Base-by-base conservation (phyloP, 2,888 invertebrate species). In the Galeopsomyia nigrocyanea region DNA sequence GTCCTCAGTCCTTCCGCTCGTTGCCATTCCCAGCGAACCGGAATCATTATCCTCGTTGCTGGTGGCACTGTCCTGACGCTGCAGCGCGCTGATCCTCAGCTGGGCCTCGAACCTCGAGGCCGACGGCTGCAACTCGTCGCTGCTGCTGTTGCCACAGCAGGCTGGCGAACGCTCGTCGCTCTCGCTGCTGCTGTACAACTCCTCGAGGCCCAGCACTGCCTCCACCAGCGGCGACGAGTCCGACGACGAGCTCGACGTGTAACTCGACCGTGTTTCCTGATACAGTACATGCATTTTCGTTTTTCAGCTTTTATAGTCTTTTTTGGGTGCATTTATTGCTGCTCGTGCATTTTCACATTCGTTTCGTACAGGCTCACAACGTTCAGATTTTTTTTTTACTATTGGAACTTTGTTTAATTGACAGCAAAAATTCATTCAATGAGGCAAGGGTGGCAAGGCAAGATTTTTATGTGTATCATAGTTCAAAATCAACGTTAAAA, bases 231-330 rank as follows among this genome's bases (percentile, higher is more conserved):
- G 60, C n/a, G 72, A 72, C 19, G 55, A 56, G n/a, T 70, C 63
- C 21, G 64, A 70, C 31, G 66, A 57, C 19, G 69, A 73, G 49
- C 71, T 71, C 46, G 71, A 74, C 13, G 66, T 53, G 19, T 39
- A 66, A 31, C 9, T 69, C 17, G 68, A 68, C 0, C 17, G 16
- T 5, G 64, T 55, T 60, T 71, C 71, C 74, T 73, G 47, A n/a
- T n/a, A 50, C 39, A 10, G 10, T 39, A 39, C 39, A 50, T 50
- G 50, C 22, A 50, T 26, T 57, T n/a, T 26, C 26, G 26, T 26
- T 39, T 55, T 55, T 26, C 26, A 26, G 26, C 26, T 26, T 26
- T 26, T 26, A 2, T 26, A n/a, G 3, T 26, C 3, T 26, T 5
- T 26, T 26, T 26, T 26, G 26, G 26, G 5, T 5, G 26, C 26